A percentile compares a stretch with the other conserved stretches of the same genome.
phyloP scores from a whole-genome alignment of 2,888 invertebrate species.

The Watsonalla binaria region DNA sequence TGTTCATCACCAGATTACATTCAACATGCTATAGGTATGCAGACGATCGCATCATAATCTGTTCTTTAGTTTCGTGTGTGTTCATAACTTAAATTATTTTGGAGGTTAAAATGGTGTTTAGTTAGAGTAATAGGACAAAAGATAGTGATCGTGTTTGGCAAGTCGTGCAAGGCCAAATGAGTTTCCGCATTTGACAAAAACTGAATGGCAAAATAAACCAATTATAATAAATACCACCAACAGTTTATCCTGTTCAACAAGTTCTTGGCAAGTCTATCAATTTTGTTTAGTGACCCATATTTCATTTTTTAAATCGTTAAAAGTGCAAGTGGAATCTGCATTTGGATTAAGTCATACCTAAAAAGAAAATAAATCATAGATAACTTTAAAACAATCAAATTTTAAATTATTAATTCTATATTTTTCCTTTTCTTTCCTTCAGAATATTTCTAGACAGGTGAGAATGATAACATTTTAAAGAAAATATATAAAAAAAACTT shows the following conservation, averaged over 20 bases:
- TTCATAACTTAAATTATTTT: conserved; percentile 21
- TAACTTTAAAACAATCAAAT: too few relatives aligned
- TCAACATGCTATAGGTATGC: too few relatives aligned
- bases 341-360: too few relatives aligned
- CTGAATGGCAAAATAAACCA: conserved; percentile 15
- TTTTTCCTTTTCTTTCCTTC: background rate
- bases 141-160: conserved; percentile 22
- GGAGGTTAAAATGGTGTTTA: conserved; percentile 14
- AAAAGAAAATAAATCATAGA: too few relatives aligned
- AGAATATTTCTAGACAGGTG: conserved; percentile 3
- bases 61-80: conserved; percentile 9
- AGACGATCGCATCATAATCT: too few relatives aligned
- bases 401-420: too few relatives aligned
- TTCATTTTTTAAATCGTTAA: background rate
- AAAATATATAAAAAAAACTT: conserved; percentile 35
- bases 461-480: conserved; percentile 17
- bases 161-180: conserved; percentile 32
- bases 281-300: background rate
- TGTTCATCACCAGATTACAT: too few relatives aligned
- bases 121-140: conserved; percentile 18
- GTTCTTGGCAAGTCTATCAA: conserved; percentile 2
- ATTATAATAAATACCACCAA: conserved; percentile 12
- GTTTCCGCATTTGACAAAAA: conserved; percentile 33
- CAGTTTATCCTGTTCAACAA: conserved; percentile 17
- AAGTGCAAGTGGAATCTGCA: background rate